Conservation (phyloP, 2,113 vertebrate genomes). For the Oreochromis tanganicae region DNA sequence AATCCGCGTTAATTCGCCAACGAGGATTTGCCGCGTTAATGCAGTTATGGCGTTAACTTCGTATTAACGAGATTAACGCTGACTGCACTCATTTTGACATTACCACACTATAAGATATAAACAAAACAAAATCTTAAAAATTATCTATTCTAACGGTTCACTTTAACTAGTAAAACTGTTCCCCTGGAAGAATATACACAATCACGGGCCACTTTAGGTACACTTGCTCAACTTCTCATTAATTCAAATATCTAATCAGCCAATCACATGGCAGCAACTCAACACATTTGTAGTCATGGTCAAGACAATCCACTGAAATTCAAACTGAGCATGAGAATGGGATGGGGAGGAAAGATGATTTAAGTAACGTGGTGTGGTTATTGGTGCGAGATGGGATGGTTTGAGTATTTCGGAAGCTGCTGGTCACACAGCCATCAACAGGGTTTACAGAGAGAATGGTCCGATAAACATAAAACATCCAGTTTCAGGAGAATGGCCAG, state of each 20-base stretch:
- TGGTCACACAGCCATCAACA: not conserved
- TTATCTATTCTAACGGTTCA: fast-evolving
- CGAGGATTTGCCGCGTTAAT: not conserved
- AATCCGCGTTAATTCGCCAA: fast-evolving
- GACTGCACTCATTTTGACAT: fast-evolving
- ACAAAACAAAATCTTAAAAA: not conserved
- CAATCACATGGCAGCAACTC: not conserved
- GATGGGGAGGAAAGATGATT: fast-evolving
- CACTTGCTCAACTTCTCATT: not conserved
- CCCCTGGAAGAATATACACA: not conserved
- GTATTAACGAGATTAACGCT: not conserved
- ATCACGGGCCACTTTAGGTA: not conserved
- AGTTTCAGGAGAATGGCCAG: not conserved
- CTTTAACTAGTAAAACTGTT: not conserved
- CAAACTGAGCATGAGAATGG: not conserved
- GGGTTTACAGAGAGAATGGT: fast-evolving
- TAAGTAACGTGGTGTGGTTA: fast-evolving
- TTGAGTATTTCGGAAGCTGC: not conserved
- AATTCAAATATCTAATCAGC: not conserved
- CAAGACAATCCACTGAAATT: fast-evolving
- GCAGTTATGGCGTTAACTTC: not conserved
- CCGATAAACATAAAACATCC: not conserved
- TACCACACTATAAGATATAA: not conserved
- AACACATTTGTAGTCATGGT: not conserved
- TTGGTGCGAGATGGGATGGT: not conserved